Percentiles rank a stretch among this genome's conserved stretches.
Evolutionary conservation across 2,888 invertebrate species (phyloP).

Genomic region (Limnephilus rhombicus): DNA sequence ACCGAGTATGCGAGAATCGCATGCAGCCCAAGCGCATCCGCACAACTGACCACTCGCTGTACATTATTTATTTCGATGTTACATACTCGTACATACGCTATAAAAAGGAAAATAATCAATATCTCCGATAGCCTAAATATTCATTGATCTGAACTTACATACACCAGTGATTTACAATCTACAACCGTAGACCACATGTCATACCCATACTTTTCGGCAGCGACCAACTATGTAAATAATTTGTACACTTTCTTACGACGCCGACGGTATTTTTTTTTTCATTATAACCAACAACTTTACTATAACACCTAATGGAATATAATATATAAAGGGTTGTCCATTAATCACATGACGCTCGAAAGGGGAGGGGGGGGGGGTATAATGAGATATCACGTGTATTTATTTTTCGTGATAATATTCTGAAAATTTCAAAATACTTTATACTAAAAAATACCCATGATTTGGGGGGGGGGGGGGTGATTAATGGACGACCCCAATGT

Average conservation of each 20-base stretch:
- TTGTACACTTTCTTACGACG: background rate
- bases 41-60: background rate
- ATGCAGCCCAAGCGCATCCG: background rate
- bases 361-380: too few relatives aligned
- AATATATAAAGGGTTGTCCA: too few relatives aligned
- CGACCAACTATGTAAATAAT: background rate
- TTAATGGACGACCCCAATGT: too few relatives aligned
- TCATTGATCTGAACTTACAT: background rate
- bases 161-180: background rate
- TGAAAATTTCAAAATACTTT: too few relatives aligned
- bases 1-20: background rate
- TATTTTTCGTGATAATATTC: too few relatives aligned
- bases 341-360: too few relatives aligned
- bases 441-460: too few relatives aligned
- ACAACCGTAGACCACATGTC: background rate
- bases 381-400: too few relatives aligned
- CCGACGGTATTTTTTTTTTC: background rate
- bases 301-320: background rate
- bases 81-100: background rate
- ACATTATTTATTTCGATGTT: background rate
- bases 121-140: background rate
- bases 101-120: background rate
- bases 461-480: too few relatives aligned
- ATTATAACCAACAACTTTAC: background rate
- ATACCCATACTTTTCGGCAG: too few relatives aligned